Evolutionary conservation across 2,888 invertebrate species (phyloP).

Genomic region (Vandiemenella viatica): DNA sequence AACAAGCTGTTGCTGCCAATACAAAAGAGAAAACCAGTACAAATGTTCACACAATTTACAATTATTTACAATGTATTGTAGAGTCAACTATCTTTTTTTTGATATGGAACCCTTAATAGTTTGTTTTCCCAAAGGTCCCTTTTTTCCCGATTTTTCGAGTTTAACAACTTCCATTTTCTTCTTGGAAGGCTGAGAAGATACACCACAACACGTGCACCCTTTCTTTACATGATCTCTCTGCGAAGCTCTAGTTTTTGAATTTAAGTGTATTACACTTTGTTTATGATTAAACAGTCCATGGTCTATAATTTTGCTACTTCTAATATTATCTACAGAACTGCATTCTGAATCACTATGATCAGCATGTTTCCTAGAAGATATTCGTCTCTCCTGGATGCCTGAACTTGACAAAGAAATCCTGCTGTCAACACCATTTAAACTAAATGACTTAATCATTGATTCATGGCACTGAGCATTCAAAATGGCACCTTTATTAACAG

Average conservation of each 20-base stretch:
- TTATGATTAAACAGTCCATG: not conserved
- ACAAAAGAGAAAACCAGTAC: not conserved
- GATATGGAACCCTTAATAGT: conserved; percentile 6
- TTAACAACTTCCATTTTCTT: conserved; percentile 26
- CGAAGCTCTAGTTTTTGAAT: conserved; percentile 22
- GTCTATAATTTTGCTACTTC: not conserved
- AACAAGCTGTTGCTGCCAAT: not conserved
- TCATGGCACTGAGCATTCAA: conserved; percentile 1
- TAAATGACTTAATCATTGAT: conserved; percentile 1
- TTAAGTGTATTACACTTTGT: not conserved
- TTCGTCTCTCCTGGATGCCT: not conserved
- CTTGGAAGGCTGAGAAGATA: conserved; percentile 36
- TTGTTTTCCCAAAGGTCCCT: conserved; percentile 5
- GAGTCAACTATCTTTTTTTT: conserved; percentile 11
- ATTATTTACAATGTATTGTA: not conserved
- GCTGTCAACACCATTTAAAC: conserved; percentile 4
- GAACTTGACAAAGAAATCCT: not conserved
- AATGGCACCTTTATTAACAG: not conserved
- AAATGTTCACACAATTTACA: not conserved
- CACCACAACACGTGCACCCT: conserved; percentile 45
- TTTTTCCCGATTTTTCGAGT: conserved; percentile 9
- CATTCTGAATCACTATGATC: not conserved
- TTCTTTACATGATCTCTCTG: conserved; percentile 43
- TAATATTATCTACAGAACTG: not conserved
- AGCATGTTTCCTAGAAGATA: not conserved